A percentile compares a stretch with the other conserved stretches of the same genome.
Conservation (phyloP, 2,797 vertebrate genomes). For the Pseudochirops corinnae region DNA sequence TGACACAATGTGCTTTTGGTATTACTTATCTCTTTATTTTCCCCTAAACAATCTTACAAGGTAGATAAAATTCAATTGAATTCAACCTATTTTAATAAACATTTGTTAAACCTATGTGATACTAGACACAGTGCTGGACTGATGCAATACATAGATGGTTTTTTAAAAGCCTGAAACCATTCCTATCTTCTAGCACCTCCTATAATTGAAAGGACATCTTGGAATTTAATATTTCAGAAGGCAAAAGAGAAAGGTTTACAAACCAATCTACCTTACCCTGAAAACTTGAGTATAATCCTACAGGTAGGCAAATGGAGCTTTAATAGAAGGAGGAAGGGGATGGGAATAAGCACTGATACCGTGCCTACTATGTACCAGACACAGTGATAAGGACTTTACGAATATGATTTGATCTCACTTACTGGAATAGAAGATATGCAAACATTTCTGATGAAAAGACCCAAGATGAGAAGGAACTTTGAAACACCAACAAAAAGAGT, state of each 20-base stretch:
- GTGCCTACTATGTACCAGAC: background rate
- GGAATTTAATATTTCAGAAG: background rate
- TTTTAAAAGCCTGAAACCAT: background rate
- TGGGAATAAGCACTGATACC: background rate
- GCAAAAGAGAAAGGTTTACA: too few species aligned
- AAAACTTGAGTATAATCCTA: background rate
- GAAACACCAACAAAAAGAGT: background rate
- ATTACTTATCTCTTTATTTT: background rate
- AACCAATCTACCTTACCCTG: too few species aligned
- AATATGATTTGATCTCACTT: background rate
- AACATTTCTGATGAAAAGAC: background rate
- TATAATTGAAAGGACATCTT: background rate
- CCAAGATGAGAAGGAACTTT: background rate
- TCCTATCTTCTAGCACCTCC: background rate
- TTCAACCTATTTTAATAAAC: background rate
- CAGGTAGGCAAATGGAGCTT: background rate
- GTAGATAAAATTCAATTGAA: background rate
- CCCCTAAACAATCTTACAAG: background rate
- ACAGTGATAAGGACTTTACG: background rate
- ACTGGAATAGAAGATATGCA: background rate
- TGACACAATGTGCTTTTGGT: background rate
- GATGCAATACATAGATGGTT: background rate
- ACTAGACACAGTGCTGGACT: background rate
- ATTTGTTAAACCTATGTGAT: background rate
- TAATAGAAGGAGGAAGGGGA: background rate